phyloP scores from a whole-genome alignment of 2,888 invertebrate species.

The Lucinisca nassula region DNA sequence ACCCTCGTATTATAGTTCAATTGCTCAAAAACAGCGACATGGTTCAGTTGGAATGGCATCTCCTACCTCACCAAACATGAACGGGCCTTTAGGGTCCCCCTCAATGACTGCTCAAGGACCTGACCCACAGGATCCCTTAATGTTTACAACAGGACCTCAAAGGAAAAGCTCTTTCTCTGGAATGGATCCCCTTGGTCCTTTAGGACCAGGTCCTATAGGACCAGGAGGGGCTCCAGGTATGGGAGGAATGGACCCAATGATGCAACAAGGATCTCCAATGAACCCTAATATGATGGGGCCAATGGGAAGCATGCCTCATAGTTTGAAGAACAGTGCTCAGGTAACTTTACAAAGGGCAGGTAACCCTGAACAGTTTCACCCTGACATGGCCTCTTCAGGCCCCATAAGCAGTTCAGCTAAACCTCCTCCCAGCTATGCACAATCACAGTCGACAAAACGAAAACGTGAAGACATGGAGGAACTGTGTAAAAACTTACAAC shows the following conservation, averaged over 20 bases:
- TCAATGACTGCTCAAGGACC: conserved; percentile 73
- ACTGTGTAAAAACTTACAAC: conserved; percentile 91
- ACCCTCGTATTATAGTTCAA: conserved; percentile 83
- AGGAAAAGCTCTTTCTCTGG: conserved; percentile 72
- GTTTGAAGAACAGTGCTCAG: conserved; percentile 75
- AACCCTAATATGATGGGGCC: conserved; percentile 70
- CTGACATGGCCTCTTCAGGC: conserved; percentile 74
- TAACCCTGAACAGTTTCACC: conserved; percentile 86
- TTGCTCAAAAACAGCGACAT: conserved; percentile 82
- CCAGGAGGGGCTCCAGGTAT: conserved; percentile 70
- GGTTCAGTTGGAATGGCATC: conserved; percentile 79
- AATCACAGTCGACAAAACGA: conserved; percentile 83
- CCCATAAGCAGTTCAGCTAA: conserved; percentile 75
- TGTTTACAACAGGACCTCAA: conserved; percentile 74
- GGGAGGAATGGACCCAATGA: conserved; percentile 64
- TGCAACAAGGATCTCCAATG: conserved; percentile 73
- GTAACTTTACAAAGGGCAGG: conserved; percentile 85
- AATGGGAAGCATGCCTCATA: conserved; percentile 75
- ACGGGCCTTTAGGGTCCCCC: conserved; percentile 79
- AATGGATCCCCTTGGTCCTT: conserved; percentile 71
- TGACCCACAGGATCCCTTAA: conserved; percentile 75
- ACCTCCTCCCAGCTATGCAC: conserved; percentile 87
- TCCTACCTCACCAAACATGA: conserved; percentile 86
- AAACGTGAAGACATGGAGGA: conserved; percentile 90
- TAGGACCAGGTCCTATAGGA: conserved; percentile 46